Evolutionary conservation across 2,888 invertebrate genomes (phyloP).

Genomic region (Coelogynopora nodosa): DNA sequence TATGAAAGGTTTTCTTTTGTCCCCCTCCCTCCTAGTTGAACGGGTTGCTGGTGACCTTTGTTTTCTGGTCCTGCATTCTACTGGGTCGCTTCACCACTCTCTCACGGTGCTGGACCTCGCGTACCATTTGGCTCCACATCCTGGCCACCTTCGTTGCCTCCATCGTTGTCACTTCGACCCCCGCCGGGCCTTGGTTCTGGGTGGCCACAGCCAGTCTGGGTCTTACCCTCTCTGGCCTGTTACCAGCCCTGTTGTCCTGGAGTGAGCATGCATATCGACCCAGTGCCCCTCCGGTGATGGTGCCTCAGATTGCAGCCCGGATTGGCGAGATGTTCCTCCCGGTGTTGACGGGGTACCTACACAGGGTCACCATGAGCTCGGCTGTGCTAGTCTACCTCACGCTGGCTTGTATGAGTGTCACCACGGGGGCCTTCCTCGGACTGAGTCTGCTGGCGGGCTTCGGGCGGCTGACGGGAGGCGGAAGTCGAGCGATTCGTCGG

Average conservation of each 20-base stretch:
- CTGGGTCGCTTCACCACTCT: background rate
- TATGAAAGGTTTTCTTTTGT: no score
- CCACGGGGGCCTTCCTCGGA: background rate
- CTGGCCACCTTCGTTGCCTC: background rate
- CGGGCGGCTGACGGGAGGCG: background rate
- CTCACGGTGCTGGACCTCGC: background rate
- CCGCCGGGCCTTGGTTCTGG: background rate
- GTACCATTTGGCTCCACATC: background rate
- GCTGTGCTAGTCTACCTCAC: background rate
- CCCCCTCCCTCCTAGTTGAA: background rate
- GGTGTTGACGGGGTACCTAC: conserved; percentile 17
- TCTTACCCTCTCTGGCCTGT: background rate
- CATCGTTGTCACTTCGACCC: background rate
- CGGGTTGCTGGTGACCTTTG: background rate
- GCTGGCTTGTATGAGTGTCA: background rate
- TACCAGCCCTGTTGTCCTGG: background rate
- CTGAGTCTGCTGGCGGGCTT: background rate
- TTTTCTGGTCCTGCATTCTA: background rate
- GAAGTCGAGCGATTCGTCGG: background rate
- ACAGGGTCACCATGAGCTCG: conserved; percentile 9
- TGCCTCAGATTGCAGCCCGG: background rate
- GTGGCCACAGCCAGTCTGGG: background rate
- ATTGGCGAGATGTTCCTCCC: conserved; percentile 4
- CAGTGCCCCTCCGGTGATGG: background rate
- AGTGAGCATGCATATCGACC: background rate